These are phyloP conservation scores for Pseudanteris insignis DNA, from an alignment of 2,888 invertebrate genomes.

Conservation along the genomic window DNA sequence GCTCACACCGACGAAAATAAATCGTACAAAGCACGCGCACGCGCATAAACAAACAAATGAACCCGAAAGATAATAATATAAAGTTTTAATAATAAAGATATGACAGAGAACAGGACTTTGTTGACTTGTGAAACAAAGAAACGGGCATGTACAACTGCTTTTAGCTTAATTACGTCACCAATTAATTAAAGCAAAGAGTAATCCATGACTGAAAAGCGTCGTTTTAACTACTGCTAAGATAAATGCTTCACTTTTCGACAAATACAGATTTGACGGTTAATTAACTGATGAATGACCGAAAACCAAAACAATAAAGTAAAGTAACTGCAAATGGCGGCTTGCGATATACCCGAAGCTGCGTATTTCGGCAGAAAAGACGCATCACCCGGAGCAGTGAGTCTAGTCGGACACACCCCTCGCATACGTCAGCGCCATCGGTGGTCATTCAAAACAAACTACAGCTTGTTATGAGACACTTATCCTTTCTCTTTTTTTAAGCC, in stretches of 20 bases:
- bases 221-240: too few relatives aligned
- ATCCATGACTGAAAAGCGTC: too few relatives aligned
- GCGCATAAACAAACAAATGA: slow-evolving; percentile 7
- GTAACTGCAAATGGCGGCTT: slow-evolving; percentile 33
- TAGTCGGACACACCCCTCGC: slow-evolving; percentile 32
- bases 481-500: too few relatives aligned
- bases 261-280: too few relatives aligned
- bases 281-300: too few relatives aligned
- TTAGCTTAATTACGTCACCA: too few relatives aligned
- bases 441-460: slow-evolving; percentile 7
- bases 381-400: slow-evolving; percentile 11
- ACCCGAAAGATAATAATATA: not conserved
- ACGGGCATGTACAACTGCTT: too few relatives aligned
- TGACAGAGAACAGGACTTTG: not conserved
- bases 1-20: slow-evolving; percentile 27
- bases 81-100: not conserved
- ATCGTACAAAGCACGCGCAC: slow-evolving; percentile 10
- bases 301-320: slow-evolving; percentile 16
- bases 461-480: too few relatives aligned
- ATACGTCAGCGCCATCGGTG: slow-evolving; percentile 17
- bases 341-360: slow-evolving; percentile 1
- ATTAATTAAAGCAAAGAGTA: too few relatives aligned
- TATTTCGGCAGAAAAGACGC: slow-evolving; percentile 22
- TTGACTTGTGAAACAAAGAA: too few relatives aligned
- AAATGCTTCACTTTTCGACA: too few relatives aligned